Evolutionary conservation across 1,140 invertebrate species (phyloP).

Genomic region (Ganaspis sp.): DNA sequence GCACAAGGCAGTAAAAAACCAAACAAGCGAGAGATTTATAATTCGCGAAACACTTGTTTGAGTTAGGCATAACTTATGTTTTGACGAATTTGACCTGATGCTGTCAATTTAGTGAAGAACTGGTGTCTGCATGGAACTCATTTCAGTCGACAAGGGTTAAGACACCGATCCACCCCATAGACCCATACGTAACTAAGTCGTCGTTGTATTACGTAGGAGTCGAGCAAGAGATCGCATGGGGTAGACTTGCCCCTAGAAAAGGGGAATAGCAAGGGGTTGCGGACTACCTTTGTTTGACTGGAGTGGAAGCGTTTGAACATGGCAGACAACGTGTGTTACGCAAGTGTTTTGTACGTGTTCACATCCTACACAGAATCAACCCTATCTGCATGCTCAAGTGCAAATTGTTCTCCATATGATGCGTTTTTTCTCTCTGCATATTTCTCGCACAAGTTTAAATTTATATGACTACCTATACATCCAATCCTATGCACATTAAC

Average conservation of each 20-base stretch:
- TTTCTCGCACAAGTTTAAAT: background rate
- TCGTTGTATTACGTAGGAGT: slow-evolving; percentile 51
- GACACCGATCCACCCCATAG: slow-evolving; percentile 11
- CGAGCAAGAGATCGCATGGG: slow-evolving; percentile 24
- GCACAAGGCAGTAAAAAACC: no score
- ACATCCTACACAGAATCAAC: slow-evolving; percentile 48
- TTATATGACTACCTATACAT: background rate
- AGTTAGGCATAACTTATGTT: no score
- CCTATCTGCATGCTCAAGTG: slow-evolving; percentile 43
- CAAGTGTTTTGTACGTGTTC: slow-evolving; percentile 53
- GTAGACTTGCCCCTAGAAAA: slow-evolving; percentile 36
- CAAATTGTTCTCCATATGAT: slow-evolving; percentile 28
- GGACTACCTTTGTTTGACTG: slow-evolving; percentile 66
- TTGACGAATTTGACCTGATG: slow-evolving; percentile 27
- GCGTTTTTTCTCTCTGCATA: background rate
- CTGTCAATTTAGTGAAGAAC: slow-evolving; percentile 31
- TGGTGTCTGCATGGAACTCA: slow-evolving; percentile 26
- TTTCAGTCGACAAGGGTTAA: slow-evolving; percentile 27
- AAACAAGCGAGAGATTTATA: no score
- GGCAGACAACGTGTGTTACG: slow-evolving; percentile 38
- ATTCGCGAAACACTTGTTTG: no score
- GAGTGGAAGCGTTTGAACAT: slow-evolving; percentile 63
- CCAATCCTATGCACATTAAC: no score
- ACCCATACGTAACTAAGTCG: slow-evolving; percentile 60
- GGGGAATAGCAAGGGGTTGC: slow-evolving; percentile 48